A percentile compares a stretch with the other conserved stretches of the same genome.
phyloP scores from a whole-genome alignment of 2,113 vertebrate species.

The Sebastes fasciatus region DNA sequence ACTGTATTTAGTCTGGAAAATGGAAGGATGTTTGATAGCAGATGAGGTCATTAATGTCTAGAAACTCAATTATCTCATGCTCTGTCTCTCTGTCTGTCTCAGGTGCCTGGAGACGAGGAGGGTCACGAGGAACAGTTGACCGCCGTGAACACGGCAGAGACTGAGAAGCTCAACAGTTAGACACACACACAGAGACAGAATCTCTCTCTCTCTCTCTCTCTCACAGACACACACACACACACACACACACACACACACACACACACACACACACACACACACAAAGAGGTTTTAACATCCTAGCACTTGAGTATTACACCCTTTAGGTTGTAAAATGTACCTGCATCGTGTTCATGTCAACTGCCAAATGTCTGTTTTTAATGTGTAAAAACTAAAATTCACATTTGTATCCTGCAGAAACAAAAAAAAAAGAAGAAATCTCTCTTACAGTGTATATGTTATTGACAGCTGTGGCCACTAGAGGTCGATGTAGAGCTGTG shows the following conservation, averaged over 20 bases:
- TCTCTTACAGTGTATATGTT: background rate
- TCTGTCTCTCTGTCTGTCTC: slow-evolving; percentile 3
- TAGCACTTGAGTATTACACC: slow-evolving; percentile 11
- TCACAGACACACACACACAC: slow-evolving; percentile 4
- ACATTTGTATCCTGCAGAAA: background rate
- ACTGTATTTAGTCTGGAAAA: background rate
- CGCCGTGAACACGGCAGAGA: slow-evolving; percentile 66
- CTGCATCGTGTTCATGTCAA: background rate
- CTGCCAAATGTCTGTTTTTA: slow-evolving; percentile 28
- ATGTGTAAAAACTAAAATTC: background rate
- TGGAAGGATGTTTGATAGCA: background rate
- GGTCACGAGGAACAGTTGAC: slow-evolving; percentile 61
- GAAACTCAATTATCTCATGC: background rate
- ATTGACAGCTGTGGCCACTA: slow-evolving; percentile 27
- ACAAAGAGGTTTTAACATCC: slow-evolving; percentile 17
- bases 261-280: slow-evolving; percentile 3
- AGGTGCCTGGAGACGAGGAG: slow-evolving; percentile 81
- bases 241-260: slow-evolving; percentile 16
- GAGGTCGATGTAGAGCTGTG: slow-evolving; percentile 39
- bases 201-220: too few relatives aligned
- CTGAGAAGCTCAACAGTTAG: slow-evolving; percentile 78
- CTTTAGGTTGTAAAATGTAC: background rate
- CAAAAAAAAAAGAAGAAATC: background rate
- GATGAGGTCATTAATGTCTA: background rate
- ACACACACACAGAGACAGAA: slow-evolving; percentile 6